Evolutionary conservation across 2,113 vertebrate species (phyloP), one percentile per base, ranked within the genome.

Genomic region (Carassius gibelio): DNA sequence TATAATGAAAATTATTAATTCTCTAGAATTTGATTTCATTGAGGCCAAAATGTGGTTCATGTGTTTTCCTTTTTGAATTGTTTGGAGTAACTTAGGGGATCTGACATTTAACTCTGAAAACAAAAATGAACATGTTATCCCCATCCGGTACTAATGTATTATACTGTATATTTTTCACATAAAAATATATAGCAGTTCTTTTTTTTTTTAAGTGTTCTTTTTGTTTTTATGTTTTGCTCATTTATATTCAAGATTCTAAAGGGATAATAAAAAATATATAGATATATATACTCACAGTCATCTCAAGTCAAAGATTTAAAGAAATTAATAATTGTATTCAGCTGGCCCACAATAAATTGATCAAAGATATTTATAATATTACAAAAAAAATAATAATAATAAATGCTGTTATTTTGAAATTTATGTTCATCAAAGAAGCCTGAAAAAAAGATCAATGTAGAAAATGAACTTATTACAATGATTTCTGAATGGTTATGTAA

Each of bases 21-120:
- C 89, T 87, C 91, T 87, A 89, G 84, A 87, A 8, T 48, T 48
- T 48, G 9, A 48, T 85, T 90, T 81, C 84, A 84, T 89, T 17
- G 55, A 82, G 62, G 90, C 85, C 90, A 90, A 90, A 90, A 76
- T 81, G 88, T 84, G 10, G 82, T 80, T 85, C 82, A 85, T 75
- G 26, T 86, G 68, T 87, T 88, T 89, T 87, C 87, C 82, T 86
- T 88, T 88, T 87, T 88, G 83, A n/a, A 75, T 90, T 90, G 91
- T 84, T 91, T 91, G 92, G 90, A 9, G 91, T 90, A 92, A 90
- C 85, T 81, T 89, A 93, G 88, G 89, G 92, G 87, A 52, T 88
- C 92, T 94, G 92, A 90, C 90, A 93, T 93, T 93, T 91, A 87
- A 93, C 91, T 94, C 93, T 94, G 92, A 92, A 92, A 66, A 89